phyloP scores from a whole-genome alignment of 2,113 vertebrate genomes.

The Dunckerocampus dactyliophorus region DNA sequence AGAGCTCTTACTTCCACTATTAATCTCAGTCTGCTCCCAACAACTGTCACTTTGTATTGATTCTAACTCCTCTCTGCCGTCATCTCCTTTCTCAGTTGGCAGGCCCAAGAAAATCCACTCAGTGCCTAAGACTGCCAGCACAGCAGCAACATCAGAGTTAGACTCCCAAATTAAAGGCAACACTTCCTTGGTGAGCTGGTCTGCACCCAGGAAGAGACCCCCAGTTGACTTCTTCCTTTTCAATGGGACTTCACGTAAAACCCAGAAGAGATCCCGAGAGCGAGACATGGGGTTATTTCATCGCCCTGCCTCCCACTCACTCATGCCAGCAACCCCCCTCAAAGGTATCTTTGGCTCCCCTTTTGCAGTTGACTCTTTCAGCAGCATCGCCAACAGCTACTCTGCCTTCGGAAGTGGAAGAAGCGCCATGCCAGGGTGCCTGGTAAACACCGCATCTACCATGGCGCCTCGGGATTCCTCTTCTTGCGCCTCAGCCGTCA shows the following conservation, averaged over 20 bases:
- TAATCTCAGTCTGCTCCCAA: slow-evolving; percentile 35
- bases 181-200: slow-evolving; percentile 81
- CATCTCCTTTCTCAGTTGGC: slow-evolving; percentile 60
- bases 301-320: slow-evolving; percentile 65
- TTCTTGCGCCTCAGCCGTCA: slow-evolving; percentile 35
- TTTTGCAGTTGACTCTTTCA: slow-evolving; percentile 91
- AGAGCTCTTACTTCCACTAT: slow-evolving; percentile 28
- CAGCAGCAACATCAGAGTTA: slow-evolving; percentile 28
- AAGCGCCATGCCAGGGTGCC: slow-evolving; percentile 15
- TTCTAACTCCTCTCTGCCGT: slow-evolving; percentile 17
- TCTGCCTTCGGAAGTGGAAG: slow-evolving; percentile 72
- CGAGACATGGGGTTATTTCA: slow-evolving; percentile 74
- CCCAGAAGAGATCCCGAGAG: slow-evolving; percentile 76
- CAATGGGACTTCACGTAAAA: slow-evolving; percentile 80
- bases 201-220: slow-evolving; percentile 76
- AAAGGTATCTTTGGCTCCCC: slow-evolving; percentile 86
- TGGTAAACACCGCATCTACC: slow-evolving; percentile 61
- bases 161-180: slow-evolving; percentile 67
- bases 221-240: slow-evolving; percentile 87
- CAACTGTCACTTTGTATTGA: slow-evolving; percentile 31
- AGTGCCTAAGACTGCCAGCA: slow-evolving; percentile 64
- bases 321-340: slow-evolving; percentile 49
- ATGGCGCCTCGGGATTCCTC: slow-evolving; percentile 58
- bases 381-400: slow-evolving; percentile 90
- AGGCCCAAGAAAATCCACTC: slow-evolving; percentile 77